A percentile compares a stretch with the other conserved stretches of the same genome.
These are phyloP conservation scores for Amiota communis DNA, from an alignment of 2,888 invertebrate genomes.

Conservation along the genomic window DNA sequence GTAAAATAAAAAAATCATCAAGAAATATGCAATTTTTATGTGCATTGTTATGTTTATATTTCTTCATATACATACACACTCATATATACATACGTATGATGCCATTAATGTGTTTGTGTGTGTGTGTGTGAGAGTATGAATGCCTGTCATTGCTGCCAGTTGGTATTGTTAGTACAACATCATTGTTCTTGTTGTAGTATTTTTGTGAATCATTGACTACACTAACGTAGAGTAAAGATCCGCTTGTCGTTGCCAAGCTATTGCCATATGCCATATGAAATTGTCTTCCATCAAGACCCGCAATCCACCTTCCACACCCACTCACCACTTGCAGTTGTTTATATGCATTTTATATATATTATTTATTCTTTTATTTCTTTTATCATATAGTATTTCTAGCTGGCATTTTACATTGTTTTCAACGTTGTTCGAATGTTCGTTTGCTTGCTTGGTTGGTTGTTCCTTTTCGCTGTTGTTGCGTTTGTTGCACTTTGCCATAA, in stretches of 20 bases:
- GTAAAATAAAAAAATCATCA: not conserved
- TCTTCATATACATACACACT: slow-evolving; percentile 3
- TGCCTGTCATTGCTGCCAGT: too few relatives aligned
- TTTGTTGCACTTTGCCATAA: slow-evolving; percentile 10
- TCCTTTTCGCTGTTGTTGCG: slow-evolving; percentile 3
- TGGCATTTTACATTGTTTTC: slow-evolving; percentile 14
- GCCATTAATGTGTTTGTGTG: slow-evolving; percentile 25
- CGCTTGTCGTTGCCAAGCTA: too few relatives aligned
- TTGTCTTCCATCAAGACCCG: too few relatives aligned
- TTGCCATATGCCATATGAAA: too few relatives aligned
- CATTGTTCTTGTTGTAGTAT: too few relatives aligned
- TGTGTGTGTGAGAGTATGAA: slow-evolving; percentile 14
- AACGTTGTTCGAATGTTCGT: not conserved
- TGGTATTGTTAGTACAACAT: too few relatives aligned
- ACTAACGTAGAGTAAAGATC: too few relatives aligned
- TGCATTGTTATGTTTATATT: too few relatives aligned
- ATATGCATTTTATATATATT: not conserved
- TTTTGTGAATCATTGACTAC: too few relatives aligned
- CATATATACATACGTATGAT: slow-evolving; percentile 4
- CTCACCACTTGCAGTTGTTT: not conserved
- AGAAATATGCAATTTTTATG: too few relatives aligned
- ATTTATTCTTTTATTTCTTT: not conserved
- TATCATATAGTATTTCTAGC: not conserved
- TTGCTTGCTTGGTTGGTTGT: not conserved
- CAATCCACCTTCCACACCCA: too few relatives aligned